phyloP scores from a whole-genome alignment of 2,797 vertebrate species.

The Ambastaia sidthimunki region DNA sequence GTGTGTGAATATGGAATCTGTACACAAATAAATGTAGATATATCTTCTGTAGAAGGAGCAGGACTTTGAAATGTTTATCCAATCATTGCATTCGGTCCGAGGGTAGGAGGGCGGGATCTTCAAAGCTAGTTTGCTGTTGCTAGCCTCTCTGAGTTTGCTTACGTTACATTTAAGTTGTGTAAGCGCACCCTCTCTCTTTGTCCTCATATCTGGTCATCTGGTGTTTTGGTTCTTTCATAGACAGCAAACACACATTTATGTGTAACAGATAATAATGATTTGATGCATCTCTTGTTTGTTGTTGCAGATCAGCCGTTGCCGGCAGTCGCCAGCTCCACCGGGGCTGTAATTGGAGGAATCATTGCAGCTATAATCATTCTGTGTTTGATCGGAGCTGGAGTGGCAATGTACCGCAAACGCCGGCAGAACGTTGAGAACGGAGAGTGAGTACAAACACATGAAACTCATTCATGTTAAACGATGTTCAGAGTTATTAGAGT shows the following conservation, averaged over 20 bases:
- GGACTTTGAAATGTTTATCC: too few species aligned
- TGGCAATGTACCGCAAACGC: slow-evolving; percentile 68
- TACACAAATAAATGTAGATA: too few species aligned
- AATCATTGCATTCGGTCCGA: too few species aligned
- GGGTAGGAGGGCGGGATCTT: too few species aligned
- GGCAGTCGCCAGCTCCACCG: not conserved
- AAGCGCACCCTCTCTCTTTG: too few species aligned
- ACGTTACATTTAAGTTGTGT: too few species aligned
- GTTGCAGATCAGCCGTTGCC: slow-evolving; percentile 37
- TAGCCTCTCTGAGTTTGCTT: too few species aligned
- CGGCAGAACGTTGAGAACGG: slow-evolving; percentile 55
- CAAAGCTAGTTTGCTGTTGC: too few species aligned
- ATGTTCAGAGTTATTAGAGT: too few species aligned
- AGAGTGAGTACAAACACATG: slow-evolving; percentile 71
- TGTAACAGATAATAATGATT: not conserved
- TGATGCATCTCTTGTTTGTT: not conserved
- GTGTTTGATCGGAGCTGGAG: slow-evolving; percentile 56
- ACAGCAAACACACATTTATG: not conserved
- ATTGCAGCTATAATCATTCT: slow-evolving; percentile 68
- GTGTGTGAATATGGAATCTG: too few species aligned
- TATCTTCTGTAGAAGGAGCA: too few species aligned
- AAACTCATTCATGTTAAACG: slow-evolving; percentile 34
- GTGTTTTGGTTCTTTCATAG: not conserved
- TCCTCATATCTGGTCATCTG: not conserved
- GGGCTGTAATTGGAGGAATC: slow-evolving; percentile 70